A percentile compares a stretch with the other conserved stretches of the same genome.
Conservation (phyloP, 1,140 invertebrate genomes). For the Harpegnathos saltator region DNA sequence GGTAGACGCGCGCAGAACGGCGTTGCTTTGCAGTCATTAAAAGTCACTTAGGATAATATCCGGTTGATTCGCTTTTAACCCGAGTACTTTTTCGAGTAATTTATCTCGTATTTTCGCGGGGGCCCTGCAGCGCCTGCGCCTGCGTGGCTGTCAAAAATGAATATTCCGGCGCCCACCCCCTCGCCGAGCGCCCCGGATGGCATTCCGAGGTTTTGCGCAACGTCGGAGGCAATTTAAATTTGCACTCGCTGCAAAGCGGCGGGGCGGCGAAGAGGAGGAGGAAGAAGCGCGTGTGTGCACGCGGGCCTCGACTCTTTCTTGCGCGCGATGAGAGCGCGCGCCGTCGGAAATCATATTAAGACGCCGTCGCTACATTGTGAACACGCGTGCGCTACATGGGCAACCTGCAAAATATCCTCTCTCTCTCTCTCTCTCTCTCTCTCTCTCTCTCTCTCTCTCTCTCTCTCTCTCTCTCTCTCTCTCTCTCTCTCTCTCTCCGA, state of each 20-base stretch:
- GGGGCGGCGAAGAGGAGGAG: not conserved
- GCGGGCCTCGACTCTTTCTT: not conserved
- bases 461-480: too few relatives aligned
- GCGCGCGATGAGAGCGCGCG: slow-evolving; percentile 10
- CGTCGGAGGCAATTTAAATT: slow-evolving; percentile 51
- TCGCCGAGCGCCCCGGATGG: not conserved
- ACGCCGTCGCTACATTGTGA: too few relatives aligned
- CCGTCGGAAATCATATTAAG: slow-evolving; percentile 30
- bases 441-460: too few relatives aligned
- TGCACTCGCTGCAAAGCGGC: too few relatives aligned
- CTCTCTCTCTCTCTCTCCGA: too few relatives aligned
- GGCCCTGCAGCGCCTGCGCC: slow-evolving; percentile 21
- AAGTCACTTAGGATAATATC: slow-evolving; percentile 84
- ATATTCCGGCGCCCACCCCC: not conserved
- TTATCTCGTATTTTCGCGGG: slow-evolving; percentile 72
- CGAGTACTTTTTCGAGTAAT: slow-evolving; percentile 68
- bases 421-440: too few relatives aligned
- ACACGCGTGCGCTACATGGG: too few relatives aligned
- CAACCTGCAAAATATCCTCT: too few relatives aligned
- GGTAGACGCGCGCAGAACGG: not conserved
- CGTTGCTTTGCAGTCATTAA: slow-evolving; percentile 79
- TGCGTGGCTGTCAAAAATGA: slow-evolving; percentile 37
- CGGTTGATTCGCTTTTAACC: slow-evolving; percentile 75
- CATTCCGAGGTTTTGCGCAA: not conserved
- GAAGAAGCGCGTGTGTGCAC: slow-evolving; percentile 2